Evolutionary conservation across 2,888 invertebrate species (phyloP).

Genomic region (Monopis laevigella): DNA sequence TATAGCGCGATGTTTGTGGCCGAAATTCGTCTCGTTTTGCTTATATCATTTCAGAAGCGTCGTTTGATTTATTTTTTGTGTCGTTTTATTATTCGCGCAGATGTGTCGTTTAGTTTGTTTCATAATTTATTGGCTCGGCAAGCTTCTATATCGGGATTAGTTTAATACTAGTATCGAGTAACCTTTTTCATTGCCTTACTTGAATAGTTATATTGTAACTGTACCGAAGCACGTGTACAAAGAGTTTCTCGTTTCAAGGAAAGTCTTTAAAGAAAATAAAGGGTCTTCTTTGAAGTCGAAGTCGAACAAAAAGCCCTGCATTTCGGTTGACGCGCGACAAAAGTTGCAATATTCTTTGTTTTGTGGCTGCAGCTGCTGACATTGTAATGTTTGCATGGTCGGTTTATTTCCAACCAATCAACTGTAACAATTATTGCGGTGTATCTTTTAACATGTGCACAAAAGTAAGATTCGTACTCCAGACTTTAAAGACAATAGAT

Average conservation of each 20-base stretch:
- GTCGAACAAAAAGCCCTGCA: slow-evolving; percentile 45
- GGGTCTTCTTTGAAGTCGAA: slow-evolving; percentile 40
- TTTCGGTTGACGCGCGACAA: slow-evolving; percentile 46
- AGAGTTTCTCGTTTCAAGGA: slow-evolving; percentile 51
- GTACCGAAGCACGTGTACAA: slow-evolving; percentile 38
- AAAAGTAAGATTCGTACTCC: too few species aligned
- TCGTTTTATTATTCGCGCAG: not conserved
- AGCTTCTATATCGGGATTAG: too few species aligned
- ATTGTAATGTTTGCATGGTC: not conserved
- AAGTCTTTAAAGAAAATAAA: slow-evolving; percentile 39
- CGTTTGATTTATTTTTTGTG: slow-evolving; percentile 52
- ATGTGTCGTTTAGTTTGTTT: not conserved
- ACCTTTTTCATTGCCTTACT: not conserved
- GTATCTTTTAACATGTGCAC: too few species aligned
- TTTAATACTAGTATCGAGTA: not conserved
- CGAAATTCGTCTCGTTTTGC: slow-evolving; percentile 50
- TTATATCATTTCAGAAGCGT: slow-evolving; percentile 19
- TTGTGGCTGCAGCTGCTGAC: slow-evolving; percentile 43
- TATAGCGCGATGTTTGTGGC: slow-evolving; percentile 57
- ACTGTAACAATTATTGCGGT: too few species aligned
- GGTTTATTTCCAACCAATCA: too few species aligned
- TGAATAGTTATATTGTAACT: slow-evolving; percentile 23
- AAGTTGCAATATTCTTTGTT: slow-evolving; percentile 56
- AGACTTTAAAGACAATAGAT: too few species aligned
- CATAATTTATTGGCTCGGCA: too few species aligned